These are phyloP conservation scores for Falco punctatus DNA, from an alignment of 2,113 vertebrate species.

Conservation along the genomic window DNA sequence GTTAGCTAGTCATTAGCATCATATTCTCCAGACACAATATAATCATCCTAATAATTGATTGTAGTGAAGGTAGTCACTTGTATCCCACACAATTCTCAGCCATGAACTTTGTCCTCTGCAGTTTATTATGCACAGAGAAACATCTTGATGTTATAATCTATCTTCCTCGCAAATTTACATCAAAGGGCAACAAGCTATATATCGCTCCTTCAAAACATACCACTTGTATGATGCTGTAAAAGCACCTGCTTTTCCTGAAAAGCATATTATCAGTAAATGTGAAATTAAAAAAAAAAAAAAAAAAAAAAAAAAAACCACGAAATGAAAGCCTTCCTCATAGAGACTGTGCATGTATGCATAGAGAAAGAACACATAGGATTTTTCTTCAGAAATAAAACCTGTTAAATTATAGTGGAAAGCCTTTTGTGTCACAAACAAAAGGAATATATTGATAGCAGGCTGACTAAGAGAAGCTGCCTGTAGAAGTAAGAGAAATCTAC, in stretches of 20 bases:
- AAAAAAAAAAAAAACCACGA: neutral
- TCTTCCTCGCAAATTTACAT: conserved; percentile 51
- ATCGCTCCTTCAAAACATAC: conserved; percentile 28
- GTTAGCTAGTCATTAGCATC: conserved; percentile 54
- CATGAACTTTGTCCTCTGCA: conserved; percentile 64
- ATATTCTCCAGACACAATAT: conserved; percentile 62
- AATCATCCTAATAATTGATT: conserved; percentile 69
- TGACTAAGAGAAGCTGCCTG: neutral
- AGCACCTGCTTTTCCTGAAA: conserved; percentile 35
- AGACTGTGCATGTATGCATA: neutral
- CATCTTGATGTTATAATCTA: conserved; percentile 57
- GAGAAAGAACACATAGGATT: neutral
- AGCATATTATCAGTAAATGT: neutral
- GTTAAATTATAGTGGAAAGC: neutral
- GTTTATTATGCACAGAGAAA: conserved; percentile 61
- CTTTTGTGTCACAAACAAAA: conserved; percentile 32
- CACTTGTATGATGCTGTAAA: neutral
- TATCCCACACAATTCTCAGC: conserved; percentile 56
- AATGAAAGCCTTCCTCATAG: neutral
- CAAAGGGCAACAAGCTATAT: conserved; percentile 28
- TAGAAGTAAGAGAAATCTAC: conserved; percentile 10
- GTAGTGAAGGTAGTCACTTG: conserved; percentile 58
- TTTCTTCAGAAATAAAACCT: conserved; percentile 24
- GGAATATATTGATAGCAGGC: neutral
- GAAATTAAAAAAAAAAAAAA: neutral